Evolutionary conservation across 2,888 invertebrate species (phyloP).

Genomic region (Ophraella communa): DNA sequence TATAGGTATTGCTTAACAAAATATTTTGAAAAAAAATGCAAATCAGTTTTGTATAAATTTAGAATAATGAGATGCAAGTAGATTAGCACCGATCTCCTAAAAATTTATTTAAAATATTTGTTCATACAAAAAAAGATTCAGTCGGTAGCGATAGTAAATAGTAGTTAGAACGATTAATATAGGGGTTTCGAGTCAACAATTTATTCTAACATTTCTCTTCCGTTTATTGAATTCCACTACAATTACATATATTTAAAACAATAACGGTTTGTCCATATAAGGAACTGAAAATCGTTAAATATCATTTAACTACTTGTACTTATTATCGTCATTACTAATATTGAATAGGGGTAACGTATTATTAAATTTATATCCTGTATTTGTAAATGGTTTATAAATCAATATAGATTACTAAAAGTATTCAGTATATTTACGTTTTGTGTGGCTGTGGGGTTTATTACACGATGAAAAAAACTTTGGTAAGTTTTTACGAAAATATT

Average conservation of each 20-base stretch:
- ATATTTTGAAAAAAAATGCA: too few species aligned
- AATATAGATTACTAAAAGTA: conserved; percentile 13
- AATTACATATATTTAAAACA: conserved; percentile 12
- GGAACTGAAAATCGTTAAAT: conserved; percentile 21
- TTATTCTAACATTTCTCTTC: conserved; percentile 27
- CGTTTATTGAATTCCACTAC: conserved; percentile 12
- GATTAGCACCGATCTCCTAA: too few species aligned
- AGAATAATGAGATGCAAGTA: too few species aligned
- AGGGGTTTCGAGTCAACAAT: conserved; percentile 9
- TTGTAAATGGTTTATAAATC: conserved; percentile 26
- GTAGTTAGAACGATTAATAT: conserved; percentile 8
- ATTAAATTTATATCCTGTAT: conserved; percentile 16
- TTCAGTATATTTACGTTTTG: conserved; percentile 1
- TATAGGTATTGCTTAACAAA: too few species aligned
- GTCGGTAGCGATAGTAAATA: too few species aligned
- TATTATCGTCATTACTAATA: conserved; percentile 17
- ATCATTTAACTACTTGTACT: conserved; percentile 18
- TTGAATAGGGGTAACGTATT: conserved; percentile 21
- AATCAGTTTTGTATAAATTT: too few species aligned
- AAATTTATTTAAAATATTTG: too few species aligned
- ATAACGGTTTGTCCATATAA: conserved; percentile 11
- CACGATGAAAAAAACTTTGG: conserved; percentile 26
- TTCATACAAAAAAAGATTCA: too few species aligned
- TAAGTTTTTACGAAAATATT: neutral
- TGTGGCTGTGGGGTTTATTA: neutral